phyloP scores from a whole-genome alignment of 2,113 vertebrate genomes.

The Nothobranchius kuhntae region DNA sequence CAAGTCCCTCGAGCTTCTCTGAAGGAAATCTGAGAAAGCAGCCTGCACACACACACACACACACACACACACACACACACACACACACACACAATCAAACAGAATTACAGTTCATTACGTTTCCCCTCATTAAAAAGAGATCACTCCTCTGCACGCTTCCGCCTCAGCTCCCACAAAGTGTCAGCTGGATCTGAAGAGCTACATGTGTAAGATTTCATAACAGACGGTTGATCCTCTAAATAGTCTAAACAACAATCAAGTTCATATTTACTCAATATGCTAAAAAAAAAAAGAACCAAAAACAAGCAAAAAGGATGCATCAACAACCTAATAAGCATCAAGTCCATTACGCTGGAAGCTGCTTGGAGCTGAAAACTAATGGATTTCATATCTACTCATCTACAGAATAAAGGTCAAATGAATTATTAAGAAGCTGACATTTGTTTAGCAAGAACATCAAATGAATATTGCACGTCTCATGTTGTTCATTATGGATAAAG shows the following conservation, averaged over 20 bases:
- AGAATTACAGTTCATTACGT: constrained; percentile 50
- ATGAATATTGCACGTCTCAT: neutral
- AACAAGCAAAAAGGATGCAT: neutral
- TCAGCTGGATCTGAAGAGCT: neutral
- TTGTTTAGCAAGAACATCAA: neutral
- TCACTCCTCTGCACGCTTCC: constrained; percentile 23
- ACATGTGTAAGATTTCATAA: neutral
- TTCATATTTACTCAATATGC: too few relatives aligned
- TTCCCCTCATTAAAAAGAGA: constrained; percentile 47
- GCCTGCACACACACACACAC: constrained; percentile 77
- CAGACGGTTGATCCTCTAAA: too few relatives aligned
- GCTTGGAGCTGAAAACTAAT: neutral
- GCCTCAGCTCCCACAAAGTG: constrained; percentile 3
- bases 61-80: constrained; percentile 34
- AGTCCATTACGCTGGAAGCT: too few relatives aligned
- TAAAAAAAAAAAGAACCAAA: neutral
- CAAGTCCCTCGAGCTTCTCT: constrained; percentile 95
- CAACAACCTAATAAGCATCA: too few relatives aligned
- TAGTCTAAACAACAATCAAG: too few relatives aligned
- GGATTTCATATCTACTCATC: neutral
- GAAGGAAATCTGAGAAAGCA: constrained; percentile 96
- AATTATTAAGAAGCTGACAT: neutral
- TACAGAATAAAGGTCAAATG: neutral
- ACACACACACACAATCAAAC: constrained; percentile 32
- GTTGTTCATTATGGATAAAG: neutral